Evolutionary conservation across 2,888 invertebrate species (phyloP).

Genomic region (Aplocera efformata): DNA sequence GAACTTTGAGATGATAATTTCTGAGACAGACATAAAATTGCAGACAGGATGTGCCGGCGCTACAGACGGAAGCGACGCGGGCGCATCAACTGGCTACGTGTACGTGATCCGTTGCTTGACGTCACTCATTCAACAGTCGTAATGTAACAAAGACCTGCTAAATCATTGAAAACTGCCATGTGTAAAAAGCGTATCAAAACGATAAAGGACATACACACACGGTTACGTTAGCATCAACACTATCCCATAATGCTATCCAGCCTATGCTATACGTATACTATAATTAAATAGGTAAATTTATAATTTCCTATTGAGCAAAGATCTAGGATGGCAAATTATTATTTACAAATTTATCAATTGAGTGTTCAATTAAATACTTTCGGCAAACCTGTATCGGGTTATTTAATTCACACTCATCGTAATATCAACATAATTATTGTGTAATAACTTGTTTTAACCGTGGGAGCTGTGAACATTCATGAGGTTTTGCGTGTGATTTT

Average conservation of each 20-base stretch:
- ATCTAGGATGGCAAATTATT: neutral
- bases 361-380: slow-evolving; percentile 11
- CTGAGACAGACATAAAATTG: slow-evolving; percentile 38
- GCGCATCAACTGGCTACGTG: slow-evolving; percentile 55
- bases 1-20: slow-evolving; percentile 10
- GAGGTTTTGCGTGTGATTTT: slow-evolving; percentile 19
- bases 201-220: too few relatives aligned
- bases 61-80: slow-evolving; percentile 65
- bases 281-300: too few relatives aligned
- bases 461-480: slow-evolving; percentile 15
- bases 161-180: neutral
- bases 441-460: slow-evolving; percentile 21
- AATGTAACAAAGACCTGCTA: slow-evolving; percentile 11
- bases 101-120: slow-evolving; percentile 54
- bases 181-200: too few relatives aligned
- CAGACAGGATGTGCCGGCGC: slow-evolving; percentile 72
- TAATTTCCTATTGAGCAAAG: too few relatives aligned
- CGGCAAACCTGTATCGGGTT: slow-evolving; percentile 20
- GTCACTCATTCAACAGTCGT: slow-evolving; percentile 42
- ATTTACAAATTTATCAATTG: neutral
- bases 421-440: slow-evolving; percentile 13
- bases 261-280: too few relatives aligned
- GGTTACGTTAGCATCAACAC: too few relatives aligned
- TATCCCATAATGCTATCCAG: too few relatives aligned
- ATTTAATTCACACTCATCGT: slow-evolving; percentile 18